Percentiles rank a stretch among this genome's conserved stretches.
Conservation (phyloP, 1,140 invertebrate species). For the Goniozus legneri region DNA sequence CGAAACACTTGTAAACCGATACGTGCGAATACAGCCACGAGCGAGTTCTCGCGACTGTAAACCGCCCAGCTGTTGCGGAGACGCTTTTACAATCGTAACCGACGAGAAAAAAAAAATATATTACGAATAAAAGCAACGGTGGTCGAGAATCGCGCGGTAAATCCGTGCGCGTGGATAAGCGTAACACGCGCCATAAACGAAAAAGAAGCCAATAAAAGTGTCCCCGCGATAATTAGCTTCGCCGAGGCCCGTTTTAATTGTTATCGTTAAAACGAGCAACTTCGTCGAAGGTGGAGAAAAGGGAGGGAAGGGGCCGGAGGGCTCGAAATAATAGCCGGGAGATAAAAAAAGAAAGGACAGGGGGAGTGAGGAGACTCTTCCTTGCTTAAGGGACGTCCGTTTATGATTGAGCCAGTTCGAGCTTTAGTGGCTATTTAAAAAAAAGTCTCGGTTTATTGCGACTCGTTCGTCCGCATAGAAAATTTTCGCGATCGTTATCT, state of each 20-base stretch:
- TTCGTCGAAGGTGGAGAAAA: conserved; percentile 6
- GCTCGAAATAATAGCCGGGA: conserved; percentile 37
- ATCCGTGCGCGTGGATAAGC: conserved; percentile 7
- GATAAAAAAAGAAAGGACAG: conserved; percentile 41
- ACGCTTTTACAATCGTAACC: too few species aligned
- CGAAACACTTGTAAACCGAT: conserved; percentile 30
- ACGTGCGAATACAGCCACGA: conserved; percentile 35
- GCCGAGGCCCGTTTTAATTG: conserved; percentile 38
- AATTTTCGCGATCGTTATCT: conserved; percentile 28
- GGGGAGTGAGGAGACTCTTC: too few species aligned
- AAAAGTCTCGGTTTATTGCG: conserved; percentile 35
- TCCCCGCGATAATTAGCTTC: conserved; percentile 41
- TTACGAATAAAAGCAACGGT: too few species aligned
- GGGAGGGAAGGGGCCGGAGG: conserved; percentile 15
- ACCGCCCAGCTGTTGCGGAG: not conserved
- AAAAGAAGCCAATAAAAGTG: conserved; percentile 33
- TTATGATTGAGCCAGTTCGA: conserved; percentile 37
- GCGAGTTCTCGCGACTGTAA: conserved; percentile 28
- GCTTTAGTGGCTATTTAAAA: conserved; percentile 37
- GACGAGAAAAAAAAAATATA: too few species aligned
- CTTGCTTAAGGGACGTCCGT: conserved; percentile 36
- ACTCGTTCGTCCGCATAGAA: conserved; percentile 21
- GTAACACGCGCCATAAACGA: conserved; percentile 5
- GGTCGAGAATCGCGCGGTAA: too few species aligned
- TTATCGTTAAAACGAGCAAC: conserved; percentile 37